phyloP scores from a whole-genome alignment of 1,140 invertebrate genomes.

The Pachypeltis micranthus region DNA sequence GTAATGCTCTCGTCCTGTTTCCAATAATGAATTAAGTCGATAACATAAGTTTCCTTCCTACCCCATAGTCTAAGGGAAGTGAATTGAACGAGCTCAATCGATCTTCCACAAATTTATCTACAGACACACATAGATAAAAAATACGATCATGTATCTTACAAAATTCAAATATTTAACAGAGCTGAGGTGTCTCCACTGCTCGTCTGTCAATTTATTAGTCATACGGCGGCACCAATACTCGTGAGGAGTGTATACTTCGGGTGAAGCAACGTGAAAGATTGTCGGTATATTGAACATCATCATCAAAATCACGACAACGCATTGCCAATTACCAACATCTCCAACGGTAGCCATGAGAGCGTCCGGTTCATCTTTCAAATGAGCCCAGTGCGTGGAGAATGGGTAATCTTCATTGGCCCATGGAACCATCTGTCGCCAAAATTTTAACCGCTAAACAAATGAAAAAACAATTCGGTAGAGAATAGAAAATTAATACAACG shows the following conservation, averaged over 20 bases:
- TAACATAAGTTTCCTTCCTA: too few species aligned
- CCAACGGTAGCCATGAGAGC: neutral
- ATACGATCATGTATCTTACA: neutral
- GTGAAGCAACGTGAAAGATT: conserved; percentile 9
- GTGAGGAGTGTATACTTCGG: neutral
- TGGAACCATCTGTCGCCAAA: neutral
- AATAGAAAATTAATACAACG: too few species aligned
- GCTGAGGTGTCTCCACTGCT: neutral
- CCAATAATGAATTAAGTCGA: too few species aligned
- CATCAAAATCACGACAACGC: conserved; percentile 2
- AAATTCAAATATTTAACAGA: neutral
- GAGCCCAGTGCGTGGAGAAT: neutral
- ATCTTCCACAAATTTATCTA: too few species aligned
- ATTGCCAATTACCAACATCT: conserved; percentile 8
- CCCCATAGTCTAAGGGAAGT: too few species aligned
- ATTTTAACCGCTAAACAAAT: neutral
- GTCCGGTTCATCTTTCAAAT: neutral
- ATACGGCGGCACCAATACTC: neutral
- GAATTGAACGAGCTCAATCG: too few species aligned
- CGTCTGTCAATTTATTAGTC: neutral
- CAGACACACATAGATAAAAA: too few species aligned
- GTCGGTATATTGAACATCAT: conserved; percentile 13
- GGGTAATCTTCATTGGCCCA: neutral
- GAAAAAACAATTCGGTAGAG: too few species aligned
- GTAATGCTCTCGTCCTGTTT: too few species aligned